These are phyloP conservation scores for Acronicta alni DNA, from an alignment of 2,888 invertebrate genomes.

Conservation along the genomic window DNA sequence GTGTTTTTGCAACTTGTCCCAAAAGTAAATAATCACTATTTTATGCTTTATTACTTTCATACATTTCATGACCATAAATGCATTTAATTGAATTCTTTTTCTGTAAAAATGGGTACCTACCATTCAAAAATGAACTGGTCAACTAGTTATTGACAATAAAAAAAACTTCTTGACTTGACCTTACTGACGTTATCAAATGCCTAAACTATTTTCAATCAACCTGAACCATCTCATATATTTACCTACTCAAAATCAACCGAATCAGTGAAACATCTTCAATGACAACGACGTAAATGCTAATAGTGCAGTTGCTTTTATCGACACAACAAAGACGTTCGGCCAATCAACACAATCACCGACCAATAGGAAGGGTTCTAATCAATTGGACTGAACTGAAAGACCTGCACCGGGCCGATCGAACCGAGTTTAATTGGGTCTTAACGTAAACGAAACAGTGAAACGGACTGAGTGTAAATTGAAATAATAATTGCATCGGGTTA, in stretches of 20 bases:
- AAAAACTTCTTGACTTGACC: too few species aligned
- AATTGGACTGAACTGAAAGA: constrained; percentile 57
- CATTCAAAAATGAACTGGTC: too few species aligned
- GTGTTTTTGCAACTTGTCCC: too few species aligned
- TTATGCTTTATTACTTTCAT: too few species aligned
- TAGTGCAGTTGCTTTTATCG: constrained; percentile 28
- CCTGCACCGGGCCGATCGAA: constrained; percentile 46
- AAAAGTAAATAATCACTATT: too few species aligned
- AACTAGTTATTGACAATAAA: too few species aligned
- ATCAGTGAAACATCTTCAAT: constrained; percentile 3
- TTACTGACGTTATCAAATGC: too few species aligned
- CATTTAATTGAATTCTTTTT: background rate
- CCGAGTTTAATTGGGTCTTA: constrained; percentile 66
- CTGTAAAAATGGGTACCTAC: too few species aligned
- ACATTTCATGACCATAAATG: background rate
- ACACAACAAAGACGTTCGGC: constrained; percentile 21
- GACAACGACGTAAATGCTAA: constrained; percentile 10
- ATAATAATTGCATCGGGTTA: constrained; percentile 45
- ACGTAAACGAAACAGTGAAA: constrained; percentile 54
- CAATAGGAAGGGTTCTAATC: constrained; percentile 46
- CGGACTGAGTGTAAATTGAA: constrained; percentile 61
- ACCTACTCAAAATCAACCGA: too few species aligned
- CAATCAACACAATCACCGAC: constrained; percentile 29
- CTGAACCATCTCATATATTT: too few species aligned
- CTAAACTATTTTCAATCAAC: too few species aligned